Evolutionary conservation across 2,888 invertebrate genomes (phyloP), one percentile per base, ranked within the genome.

Genomic region (Epinotia bilunana): DNA sequence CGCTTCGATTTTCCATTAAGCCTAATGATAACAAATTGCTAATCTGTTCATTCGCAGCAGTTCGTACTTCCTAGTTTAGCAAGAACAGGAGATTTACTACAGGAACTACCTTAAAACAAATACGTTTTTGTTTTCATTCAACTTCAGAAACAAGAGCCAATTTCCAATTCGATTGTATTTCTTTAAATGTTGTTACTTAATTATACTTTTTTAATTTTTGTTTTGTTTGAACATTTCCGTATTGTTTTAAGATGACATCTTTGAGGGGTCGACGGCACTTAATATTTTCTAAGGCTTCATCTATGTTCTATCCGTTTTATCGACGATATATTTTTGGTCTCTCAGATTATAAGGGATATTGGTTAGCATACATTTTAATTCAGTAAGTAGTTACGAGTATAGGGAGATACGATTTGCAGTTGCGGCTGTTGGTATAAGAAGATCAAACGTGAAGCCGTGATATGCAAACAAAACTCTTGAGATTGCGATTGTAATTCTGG

Each of bases 401-500:
- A 4, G 12, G 3, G 4, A n/a, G n/a, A 53, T 53, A 53, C 7
- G n/a, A 13, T 53, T 53, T 53, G n/a, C 7, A 13, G 6, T 53
- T 53, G 16, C 33, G n/a, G 12, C 23, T 16, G 6, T 43, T 3
- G 20, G 55, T 58, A 58, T 18, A 6, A 46, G 43, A n/a, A 69
- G 69, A 68, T 68, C 57, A 68, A 57, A 58, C 39, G 57, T 69
- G 9, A n/a, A 61, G 53, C 33, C 28, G 23, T 64, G 55, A 16
- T 53, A 68, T 33, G 23, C 43, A 68, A 73, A 68, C 43, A 62
- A 55, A 68, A 43, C 68, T 68, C 68, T 73, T 68, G 73, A 73
- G 49, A 62, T 55, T 9, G 61, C 43, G 2, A 61, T 60, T 73
- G 67, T 67, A 73, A 67, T 53, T 60, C 49, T 60, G 65, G 53